Evolutionary conservation across 2,888 invertebrate genomes (phyloP), one percentile per base, ranked within the genome.

Genomic region (Thymelicus sylvestris): DNA sequence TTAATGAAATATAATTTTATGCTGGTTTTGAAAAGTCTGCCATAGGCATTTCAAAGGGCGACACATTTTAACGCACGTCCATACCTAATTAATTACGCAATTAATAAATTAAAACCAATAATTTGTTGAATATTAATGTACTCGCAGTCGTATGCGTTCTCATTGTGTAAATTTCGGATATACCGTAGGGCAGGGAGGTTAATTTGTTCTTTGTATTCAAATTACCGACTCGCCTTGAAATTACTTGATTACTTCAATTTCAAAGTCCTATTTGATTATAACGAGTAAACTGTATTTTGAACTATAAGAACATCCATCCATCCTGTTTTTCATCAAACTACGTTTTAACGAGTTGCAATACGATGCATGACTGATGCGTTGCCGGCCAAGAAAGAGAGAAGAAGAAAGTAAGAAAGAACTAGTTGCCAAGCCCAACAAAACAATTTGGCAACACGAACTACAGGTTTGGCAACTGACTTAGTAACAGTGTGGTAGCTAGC

Each of bases 191-290:
- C 5, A 13, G 13, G 6, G n/a, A 57, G 57, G 31, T 57, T 57
- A 57, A 57, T 57, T 57, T 31, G 57, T 57, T 57, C 57, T 57
- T 57, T 57, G 57, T 57, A 57, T 57, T 57, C 31, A 57, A 57
- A 57, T 57, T 57, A 2, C 7, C 12, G 31, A 6, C 10, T 13
- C 31, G 57, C 24, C 12, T 57, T 57, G 31, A 57, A 31, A 31
- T 24, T 57, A 31, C 24, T 31, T 57, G 0, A 57, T 57, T 57
- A 31, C 13, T 57, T 13, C 8, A 12, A 44, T 12, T 44, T 8
- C 12, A 10, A 52, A 19, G 15, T 15, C 4, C 15, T 5, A 19
- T 52, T 52, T 7, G 19, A 19, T 19, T 19, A 19, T 15, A 7
- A 15, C 19, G 50, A 19, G 6, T n/a, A 44, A 8, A 6, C 50